Evolutionary conservation across 2,797 vertebrate genomes (phyloP), one percentile per base, ranked within the genome.

Genomic region (Linurgus olivaceus): DNA sequence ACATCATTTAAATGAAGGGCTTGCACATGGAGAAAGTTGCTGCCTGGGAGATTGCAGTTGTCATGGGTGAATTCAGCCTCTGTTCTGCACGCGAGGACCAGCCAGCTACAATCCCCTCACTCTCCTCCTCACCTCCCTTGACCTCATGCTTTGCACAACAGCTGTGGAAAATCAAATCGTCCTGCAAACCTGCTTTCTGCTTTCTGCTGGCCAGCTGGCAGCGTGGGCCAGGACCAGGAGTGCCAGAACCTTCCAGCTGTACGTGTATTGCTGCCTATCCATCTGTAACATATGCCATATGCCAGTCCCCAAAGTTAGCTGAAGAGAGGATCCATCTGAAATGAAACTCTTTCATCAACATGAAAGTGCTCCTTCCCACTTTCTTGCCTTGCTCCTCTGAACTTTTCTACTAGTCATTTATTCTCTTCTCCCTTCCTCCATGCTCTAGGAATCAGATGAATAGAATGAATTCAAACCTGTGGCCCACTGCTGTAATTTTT

Each of bases 161-260:
- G 97, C 97, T 98, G 97, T 95, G 94, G 94, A 93, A 97, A 96
- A 96, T 97, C 86, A 91, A 96, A 90, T 96, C 5, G 38, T 63
- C 55, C 89, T 90, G n/a, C 55, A 93, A 96, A 96, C 95, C 86
- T 73, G 95, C 65, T 89, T 96, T 93, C 91, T 91, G 87, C 87
- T 35, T 96, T 93, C 91, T 91, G 84, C 90, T 35, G 92, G 97
- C 97, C 97, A 97, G 93, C 97, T 98, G 98, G 97, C 97, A 96
- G 50, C 1, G 1, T 47, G 37, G 40, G 54, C 21, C 25, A 55
- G 9, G 87, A 94, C 90, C 74, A 55, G 72, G 82, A 90, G 88
- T 58, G 95, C 96, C 96, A 97, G 91, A 96, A 68, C 78, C 82
- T 90, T 86, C 95, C 96, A 97, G 90, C 92, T 96, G 91, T 96